Conservation (phyloP, 1,140 invertebrate species). For the Triops longicaudatus region DNA sequence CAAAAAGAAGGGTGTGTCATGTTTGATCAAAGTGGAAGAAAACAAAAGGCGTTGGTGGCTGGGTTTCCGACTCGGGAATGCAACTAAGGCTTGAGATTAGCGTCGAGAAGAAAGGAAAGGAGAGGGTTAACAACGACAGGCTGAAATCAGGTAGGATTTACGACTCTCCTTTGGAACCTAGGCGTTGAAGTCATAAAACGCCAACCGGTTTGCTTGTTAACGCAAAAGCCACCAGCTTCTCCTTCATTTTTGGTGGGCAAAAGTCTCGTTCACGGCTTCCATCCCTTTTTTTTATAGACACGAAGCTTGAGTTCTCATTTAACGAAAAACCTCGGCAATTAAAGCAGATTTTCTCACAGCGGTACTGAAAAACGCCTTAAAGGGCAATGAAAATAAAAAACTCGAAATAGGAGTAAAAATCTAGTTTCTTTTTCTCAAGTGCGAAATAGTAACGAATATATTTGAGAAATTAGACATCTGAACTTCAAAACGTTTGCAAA, state of each 20-base stretch:
- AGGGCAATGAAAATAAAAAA: no score
- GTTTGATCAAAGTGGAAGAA: no score
- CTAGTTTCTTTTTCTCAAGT: no score
- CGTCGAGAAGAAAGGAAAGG: not conserved
- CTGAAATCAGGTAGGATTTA: slow-evolving; percentile 8
- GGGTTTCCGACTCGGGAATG: not conserved
- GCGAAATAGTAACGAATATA: no score
- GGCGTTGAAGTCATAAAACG: slow-evolving; percentile 14
- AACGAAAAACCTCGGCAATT: not conserved
- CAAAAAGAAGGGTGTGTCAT: no score
- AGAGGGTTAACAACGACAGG: not conserved
- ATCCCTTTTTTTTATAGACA: not conserved
- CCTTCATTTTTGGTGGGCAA: not conserved
- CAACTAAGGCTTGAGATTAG: not conserved
- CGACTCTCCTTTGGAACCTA: not conserved
- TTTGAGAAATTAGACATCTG: no score
- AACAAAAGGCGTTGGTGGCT: not conserved
- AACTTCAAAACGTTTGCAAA: no score
- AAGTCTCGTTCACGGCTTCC: not conserved
- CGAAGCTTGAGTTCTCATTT: not conserved
- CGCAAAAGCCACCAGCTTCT: not conserved
- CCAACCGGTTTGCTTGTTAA: slow-evolving; percentile 14
- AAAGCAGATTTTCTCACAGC: no score
- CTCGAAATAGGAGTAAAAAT: no score
- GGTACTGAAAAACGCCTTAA: no score